These are phyloP conservation scores for Phalacrocorax carbo DNA, from an alignment of 2,113 vertebrate genomes.

Conservation along the genomic window DNA sequence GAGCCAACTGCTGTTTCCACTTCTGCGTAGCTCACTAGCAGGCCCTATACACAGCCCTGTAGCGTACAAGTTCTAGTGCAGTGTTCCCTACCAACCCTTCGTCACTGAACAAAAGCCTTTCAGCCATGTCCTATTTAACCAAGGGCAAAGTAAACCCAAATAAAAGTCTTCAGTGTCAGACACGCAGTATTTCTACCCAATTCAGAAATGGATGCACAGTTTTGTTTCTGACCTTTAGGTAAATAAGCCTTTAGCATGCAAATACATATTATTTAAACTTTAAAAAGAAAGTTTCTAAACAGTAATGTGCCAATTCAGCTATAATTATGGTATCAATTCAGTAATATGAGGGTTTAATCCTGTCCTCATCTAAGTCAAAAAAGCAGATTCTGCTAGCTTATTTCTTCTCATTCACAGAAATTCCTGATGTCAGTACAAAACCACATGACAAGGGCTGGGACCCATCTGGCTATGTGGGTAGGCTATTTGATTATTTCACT, in stretches of 20 bases:
- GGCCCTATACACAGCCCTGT: background rate
- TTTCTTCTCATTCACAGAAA: background rate
- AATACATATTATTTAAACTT: background rate
- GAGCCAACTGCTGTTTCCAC: background rate
- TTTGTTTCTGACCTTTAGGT: background rate
- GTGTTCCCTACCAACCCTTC: too few species aligned
- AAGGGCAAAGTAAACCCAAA: background rate
- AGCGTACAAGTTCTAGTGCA: background rate
- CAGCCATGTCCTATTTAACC: background rate
- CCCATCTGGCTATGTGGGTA: background rate
- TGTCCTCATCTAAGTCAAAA: background rate
- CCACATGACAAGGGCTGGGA: background rate
- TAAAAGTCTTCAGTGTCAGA: background rate
- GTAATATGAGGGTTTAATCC: background rate
- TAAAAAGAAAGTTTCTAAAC: background rate
- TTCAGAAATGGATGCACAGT: background rate
- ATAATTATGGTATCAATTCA: background rate
- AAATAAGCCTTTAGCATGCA: background rate
- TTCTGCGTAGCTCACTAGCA: background rate
- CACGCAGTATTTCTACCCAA: background rate
- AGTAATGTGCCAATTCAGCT: background rate
- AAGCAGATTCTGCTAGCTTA: background rate
- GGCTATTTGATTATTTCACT: background rate
- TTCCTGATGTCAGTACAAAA: background rate
- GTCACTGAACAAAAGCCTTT: background rate